phyloP scores from a whole-genome alignment of 2,888 invertebrate species.

The Drosophila cracens region DNA sequence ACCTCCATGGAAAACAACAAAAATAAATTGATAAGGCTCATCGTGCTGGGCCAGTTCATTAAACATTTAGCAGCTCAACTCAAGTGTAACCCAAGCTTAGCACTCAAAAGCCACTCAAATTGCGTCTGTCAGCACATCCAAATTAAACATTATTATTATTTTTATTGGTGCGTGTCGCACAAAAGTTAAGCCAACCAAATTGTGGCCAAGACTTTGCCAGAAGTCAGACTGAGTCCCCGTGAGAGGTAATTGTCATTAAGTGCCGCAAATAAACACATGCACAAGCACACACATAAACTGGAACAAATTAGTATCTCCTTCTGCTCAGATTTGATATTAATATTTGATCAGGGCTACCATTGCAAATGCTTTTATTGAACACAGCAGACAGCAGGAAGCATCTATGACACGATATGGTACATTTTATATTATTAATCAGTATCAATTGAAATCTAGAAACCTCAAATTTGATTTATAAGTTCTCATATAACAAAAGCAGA shows the following conservation, averaged over 20 bases:
- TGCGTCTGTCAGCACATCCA: conserved; percentile 40
- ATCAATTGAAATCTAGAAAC: accelerated
- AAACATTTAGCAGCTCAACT: conserved; percentile 39
- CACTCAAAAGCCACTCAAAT: conserved; percentile 16
- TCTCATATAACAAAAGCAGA: background rate
- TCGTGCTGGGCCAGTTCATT: conserved; percentile 28
- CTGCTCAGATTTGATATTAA: background rate
- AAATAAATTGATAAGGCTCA: conserved; percentile 15
- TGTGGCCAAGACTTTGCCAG: conserved; percentile 6
- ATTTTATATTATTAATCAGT: background rate
- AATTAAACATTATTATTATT: conserved; percentile 52
- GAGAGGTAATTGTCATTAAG: background rate
- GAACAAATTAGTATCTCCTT: background rate
- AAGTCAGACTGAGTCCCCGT: background rate
- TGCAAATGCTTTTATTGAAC: background rate
- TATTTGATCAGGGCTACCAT: background rate
- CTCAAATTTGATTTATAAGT: background rate
- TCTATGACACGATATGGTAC: background rate
- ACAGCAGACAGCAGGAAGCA: background rate
- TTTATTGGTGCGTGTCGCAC: conserved; percentile 32
- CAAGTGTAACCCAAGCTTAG: conserved; percentile 3
- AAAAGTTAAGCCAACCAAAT: conserved; percentile 17
- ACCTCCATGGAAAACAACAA: background rate
- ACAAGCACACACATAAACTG: background rate
- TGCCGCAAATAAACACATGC: background rate